A percentile compares a stretch with the other conserved stretches of the same genome.
Conservation (phyloP, 2,888 invertebrate species). For the Agrenia bidenticulata region DNA sequence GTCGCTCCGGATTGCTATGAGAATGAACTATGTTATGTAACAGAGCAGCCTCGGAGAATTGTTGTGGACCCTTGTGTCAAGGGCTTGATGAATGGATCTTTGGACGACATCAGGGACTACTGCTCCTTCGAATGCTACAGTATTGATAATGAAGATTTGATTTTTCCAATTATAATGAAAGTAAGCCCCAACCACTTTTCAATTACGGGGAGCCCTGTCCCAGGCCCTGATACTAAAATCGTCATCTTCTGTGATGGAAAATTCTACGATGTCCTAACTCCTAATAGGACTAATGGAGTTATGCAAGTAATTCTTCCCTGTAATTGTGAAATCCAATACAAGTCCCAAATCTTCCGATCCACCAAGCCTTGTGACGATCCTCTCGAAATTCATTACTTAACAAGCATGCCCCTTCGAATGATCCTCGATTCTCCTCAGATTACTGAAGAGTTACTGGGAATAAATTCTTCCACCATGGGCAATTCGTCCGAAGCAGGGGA, state of each 20-base stretch:
- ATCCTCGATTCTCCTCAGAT: too few species aligned
- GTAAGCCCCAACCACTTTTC: slow-evolving; percentile 28
- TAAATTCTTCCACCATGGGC: too few species aligned
- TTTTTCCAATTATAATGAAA: slow-evolving; percentile 35
- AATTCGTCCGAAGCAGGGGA: not conserved
- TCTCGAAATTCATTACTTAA: slow-evolving; percentile 1
- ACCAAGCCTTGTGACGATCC: slow-evolving; percentile 29
- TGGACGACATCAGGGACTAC: not conserved
- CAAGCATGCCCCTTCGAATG: not conserved
- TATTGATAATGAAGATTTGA: slow-evolving; percentile 18
- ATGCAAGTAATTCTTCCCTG: slow-evolving; percentile 34
- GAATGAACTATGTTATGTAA: slow-evolving; percentile 31
- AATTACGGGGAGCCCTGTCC: slow-evolving; percentile 24
- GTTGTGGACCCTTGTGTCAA: slow-evolving; percentile 36
- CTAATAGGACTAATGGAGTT: slow-evolving; percentile 28
- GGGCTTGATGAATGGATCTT: slow-evolving; percentile 28
- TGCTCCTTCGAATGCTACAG: slow-evolving; percentile 33
- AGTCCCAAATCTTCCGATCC: slow-evolving; percentile 10
- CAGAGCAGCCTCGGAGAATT: slow-evolving; percentile 26
- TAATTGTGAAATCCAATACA: slow-evolving; percentile 27
- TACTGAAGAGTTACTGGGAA: too few species aligned
- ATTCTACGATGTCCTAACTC: not conserved
- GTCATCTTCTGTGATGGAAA: slow-evolving; percentile 15
- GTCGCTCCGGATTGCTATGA: slow-evolving; percentile 19
- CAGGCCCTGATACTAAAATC: slow-evolving; percentile 1